These are phyloP conservation scores for Eulemur macaco DNA, from an alignment of 2,113 vertebrate species.

Conservation along the genomic window DNA sequence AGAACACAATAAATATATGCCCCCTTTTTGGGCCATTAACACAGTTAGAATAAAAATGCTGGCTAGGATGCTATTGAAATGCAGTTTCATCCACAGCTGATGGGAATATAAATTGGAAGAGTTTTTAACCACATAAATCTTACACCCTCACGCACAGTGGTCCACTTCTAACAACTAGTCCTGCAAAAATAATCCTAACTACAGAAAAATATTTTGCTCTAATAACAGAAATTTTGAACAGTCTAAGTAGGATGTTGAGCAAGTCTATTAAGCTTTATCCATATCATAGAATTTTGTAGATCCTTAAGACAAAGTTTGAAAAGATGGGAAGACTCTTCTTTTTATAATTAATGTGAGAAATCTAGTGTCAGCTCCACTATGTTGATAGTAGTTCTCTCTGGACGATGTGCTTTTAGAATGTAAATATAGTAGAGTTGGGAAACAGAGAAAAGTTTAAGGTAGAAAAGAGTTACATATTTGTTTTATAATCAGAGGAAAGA, in stretches of 20 bases:
- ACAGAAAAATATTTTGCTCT: not conserved
- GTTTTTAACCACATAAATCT: not conserved
- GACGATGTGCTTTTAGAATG: not conserved
- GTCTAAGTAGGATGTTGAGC: not conserved
- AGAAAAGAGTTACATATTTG: not conserved
- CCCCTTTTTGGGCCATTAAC: not conserved
- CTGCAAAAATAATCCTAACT: not conserved
- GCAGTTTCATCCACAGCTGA: not conserved
- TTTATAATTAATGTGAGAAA: not conserved
- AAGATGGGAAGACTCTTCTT: not conserved
- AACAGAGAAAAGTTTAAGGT: not conserved
- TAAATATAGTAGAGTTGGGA: not conserved
- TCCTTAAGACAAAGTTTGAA: not conserved
- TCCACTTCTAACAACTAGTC: not conserved
- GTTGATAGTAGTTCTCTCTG: not conserved
- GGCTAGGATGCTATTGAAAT: not conserved
- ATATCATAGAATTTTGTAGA: not conserved
- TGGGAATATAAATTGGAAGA: not conserved
- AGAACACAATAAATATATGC: not conserved
- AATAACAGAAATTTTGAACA: not conserved
- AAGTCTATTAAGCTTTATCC: not conserved
- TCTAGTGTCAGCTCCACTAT: not conserved
- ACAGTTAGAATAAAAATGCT: not conserved
- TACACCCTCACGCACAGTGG: rapidly evolving
- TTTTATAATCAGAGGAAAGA: not conserved